Conservation (phyloP, 2,113 vertebrate species). For the Cariama cristata region DNA sequence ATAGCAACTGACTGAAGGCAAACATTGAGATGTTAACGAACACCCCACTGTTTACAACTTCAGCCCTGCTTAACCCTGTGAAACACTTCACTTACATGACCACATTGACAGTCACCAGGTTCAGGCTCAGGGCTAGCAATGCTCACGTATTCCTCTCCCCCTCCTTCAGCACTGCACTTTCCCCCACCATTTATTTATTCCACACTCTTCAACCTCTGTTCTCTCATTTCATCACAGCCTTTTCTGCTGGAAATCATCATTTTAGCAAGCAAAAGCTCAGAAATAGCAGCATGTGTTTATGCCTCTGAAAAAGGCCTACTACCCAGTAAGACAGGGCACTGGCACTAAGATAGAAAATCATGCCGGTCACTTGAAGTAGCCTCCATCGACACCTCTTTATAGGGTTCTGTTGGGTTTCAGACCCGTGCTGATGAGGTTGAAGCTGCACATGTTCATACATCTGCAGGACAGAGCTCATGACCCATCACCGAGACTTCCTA, state of each 20-base stretch:
- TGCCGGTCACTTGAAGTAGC: not conserved
- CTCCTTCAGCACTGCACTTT: not conserved
- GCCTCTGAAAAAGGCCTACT: not conserved
- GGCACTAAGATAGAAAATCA: not conserved
- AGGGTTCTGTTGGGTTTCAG: not conserved
- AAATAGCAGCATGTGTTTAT: not conserved
- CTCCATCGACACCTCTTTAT: not conserved
- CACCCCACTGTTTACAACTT: not conserved
- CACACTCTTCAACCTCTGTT: not conserved
- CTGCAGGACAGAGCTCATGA: not conserved
- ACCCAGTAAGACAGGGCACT: not conserved
- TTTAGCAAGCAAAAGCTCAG: not conserved
- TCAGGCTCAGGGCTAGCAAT: not conserved
- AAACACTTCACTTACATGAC: not conserved
- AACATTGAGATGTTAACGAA: not conserved
- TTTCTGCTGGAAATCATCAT: not conserved
- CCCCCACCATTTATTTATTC: not conserved
- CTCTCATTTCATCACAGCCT: not conserved
- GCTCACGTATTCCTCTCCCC: not conserved
- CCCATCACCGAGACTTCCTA: not conserved
- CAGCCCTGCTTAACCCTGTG: not conserved
- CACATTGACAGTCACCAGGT: not conserved
- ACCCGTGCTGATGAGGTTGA: not conserved
- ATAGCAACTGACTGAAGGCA: not conserved
- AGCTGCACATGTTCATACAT: fast-evolving